Evolutionary conservation across 2,888 invertebrate species (phyloP), one percentile per base, ranked within the genome.

Genomic region (Digitonthophagus gazella): DNA sequence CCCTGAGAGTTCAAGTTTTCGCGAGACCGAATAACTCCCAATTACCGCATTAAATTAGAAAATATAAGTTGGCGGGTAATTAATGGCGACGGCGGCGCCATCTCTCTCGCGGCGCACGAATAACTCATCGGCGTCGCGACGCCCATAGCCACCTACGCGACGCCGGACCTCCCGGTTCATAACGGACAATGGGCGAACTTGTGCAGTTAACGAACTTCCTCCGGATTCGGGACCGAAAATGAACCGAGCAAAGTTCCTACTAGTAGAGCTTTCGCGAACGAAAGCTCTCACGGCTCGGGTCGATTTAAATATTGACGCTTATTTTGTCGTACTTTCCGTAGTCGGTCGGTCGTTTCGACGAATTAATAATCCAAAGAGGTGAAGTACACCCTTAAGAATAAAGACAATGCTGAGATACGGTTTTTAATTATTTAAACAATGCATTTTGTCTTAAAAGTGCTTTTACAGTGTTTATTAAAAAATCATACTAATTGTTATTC

Each of bases 151-250:
- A 44, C 28, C 28, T 44, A 44, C 28, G 11, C 6, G 28, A 1
- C 61, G 20, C 16, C 61, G 61, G 61, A 20, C 20, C 18, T 61
- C n/a, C 61, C 61, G 61, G 61, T 61, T 61, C 61, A 61, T 61
- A 61, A 61, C 61, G 65, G 68, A 70, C 70, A 70, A 70, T 70
- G 65, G 66, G 57, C 57, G 68, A 70, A 70, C 70, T 70, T 68
- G 57, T 66, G 70, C 68, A 66, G 70, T 68, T 68, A 68, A 66
- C 66, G 67, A 70, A 70, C 67, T 70, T 70, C 28, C 28, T 44
- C 28, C 63, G 69, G 66, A 69, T 44, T 44, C 28, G 28, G 28
- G 6, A 44, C 28, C 28, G 67, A 69, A 70, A 68, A 68, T 67
- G 28, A 6, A 28, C 8, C 61, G 61, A 56, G 69, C 22, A 66